phyloP scores from a whole-genome alignment of 2,888 invertebrate genomes.

The Eupeodes latifasciatus region DNA sequence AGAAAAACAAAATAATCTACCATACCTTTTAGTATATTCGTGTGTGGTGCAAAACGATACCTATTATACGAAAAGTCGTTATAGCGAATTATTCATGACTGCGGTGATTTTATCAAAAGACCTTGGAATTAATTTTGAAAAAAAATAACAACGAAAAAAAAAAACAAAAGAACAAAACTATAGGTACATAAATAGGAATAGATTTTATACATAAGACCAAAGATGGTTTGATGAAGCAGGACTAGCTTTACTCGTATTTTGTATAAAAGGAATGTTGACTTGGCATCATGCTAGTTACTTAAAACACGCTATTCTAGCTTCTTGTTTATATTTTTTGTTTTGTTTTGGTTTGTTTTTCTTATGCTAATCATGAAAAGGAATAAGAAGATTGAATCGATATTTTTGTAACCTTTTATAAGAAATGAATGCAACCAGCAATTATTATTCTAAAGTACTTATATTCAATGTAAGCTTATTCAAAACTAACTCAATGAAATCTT shows the following conservation, averaged over 20 bases:
- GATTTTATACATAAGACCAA: background rate
- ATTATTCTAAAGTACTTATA: too few species aligned
- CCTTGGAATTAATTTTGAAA: conserved; percentile 45
- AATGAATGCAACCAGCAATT: background rate
- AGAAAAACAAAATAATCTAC: too few species aligned
- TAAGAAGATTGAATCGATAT: conserved; percentile 5
- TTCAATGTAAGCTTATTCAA: too few species aligned
- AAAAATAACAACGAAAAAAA: background rate
- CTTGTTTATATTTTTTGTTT: background rate
- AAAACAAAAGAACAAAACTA: background rate
- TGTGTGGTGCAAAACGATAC: too few species aligned
- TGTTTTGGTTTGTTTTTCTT: conserved; percentile 13
- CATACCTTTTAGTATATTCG: too few species aligned
- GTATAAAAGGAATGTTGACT: conserved; percentile 32
- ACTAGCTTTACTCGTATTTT: background rate
- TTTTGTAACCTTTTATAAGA: background rate
- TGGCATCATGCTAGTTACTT: conserved; percentile 32
- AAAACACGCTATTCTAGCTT: conserved; percentile 1
- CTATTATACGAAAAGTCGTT: conserved; percentile 1
- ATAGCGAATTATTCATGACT: conserved; percentile 30
- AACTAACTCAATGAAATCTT: too few species aligned
- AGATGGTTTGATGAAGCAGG: conserved; percentile 11
- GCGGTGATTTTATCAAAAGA: conserved; percentile 36
- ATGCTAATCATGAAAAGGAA: conserved; percentile 12
- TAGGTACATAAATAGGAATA: background rate